A percentile compares a stretch with the other conserved stretches of the same genome.
phyloP scores from a whole-genome alignment of 2,888 invertebrate species.

The Glyphotaelius pellucidus region DNA sequence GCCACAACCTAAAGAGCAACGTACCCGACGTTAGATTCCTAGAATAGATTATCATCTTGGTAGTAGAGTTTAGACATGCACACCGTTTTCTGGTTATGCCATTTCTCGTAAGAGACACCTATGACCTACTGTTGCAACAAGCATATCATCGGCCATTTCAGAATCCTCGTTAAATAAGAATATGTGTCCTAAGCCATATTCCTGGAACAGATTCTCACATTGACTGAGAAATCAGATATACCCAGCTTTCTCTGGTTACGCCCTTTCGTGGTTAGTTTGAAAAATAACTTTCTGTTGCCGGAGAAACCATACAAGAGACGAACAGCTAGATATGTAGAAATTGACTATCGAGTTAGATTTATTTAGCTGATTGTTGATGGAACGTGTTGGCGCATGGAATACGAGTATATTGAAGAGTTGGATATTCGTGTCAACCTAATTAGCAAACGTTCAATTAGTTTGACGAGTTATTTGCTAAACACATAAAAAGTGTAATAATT shows the following conservation, averaged over 20 bases:
- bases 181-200: neutral
- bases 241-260: neutral
- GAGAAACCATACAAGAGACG: constrained; percentile 2
- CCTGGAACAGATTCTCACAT: neutral
- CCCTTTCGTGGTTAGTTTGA: neutral
- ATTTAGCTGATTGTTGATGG: neutral
- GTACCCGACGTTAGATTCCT: too few species aligned
- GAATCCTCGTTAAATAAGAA: neutral
- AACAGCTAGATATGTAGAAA: neutral
- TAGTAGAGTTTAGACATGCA: neutral
- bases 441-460: neutral
- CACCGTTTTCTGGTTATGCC: neutral
- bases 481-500: neutral
- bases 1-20: neutral
- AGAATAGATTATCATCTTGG: too few species aligned
- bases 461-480: neutral
- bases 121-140: too few species aligned
- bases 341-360: neutral
- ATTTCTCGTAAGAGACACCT: neutral
- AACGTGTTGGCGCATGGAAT: neutral
- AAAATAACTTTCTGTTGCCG: neutral
- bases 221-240: neutral
- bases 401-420: neutral
- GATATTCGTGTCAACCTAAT: neutral
- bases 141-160: neutral